phyloP scores from a whole-genome alignment of 2,888 invertebrate species.

The Ligdia adustata region DNA sequence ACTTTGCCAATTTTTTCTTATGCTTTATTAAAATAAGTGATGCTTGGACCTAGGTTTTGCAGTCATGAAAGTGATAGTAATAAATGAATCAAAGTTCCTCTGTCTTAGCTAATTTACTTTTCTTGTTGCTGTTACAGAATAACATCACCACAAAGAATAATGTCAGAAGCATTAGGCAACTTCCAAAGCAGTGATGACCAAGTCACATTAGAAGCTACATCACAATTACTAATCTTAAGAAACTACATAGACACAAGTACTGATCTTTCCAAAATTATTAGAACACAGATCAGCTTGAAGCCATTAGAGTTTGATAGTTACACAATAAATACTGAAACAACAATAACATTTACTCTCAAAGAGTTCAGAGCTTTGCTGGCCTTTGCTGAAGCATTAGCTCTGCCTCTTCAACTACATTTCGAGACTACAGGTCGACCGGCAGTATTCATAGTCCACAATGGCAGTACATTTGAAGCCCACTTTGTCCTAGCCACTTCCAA shows the following conservation, averaged over 20 bases:
- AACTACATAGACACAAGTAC: constrained; percentile 90
- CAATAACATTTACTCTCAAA: constrained; percentile 93
- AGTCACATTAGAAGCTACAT: constrained; percentile 89
- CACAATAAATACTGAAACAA: constrained; percentile 85
- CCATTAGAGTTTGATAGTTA: constrained; percentile 90
- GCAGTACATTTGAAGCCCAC: constrained; percentile 89
- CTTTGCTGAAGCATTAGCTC: constrained; percentile 90
- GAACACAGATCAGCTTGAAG: constrained; percentile 90
- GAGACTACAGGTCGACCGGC: constrained; percentile 91
- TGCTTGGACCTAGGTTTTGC: no score
- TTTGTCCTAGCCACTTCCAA: constrained; percentile 92
- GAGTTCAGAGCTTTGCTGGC: constrained; percentile 91
- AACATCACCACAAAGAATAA: constrained; percentile 85
- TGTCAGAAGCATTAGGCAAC: constrained; percentile 90
- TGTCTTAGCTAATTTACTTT: no score
- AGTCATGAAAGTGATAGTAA: no score
- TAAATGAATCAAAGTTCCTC: no score
- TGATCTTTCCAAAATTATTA: constrained; percentile 87
- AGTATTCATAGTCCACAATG: constrained; percentile 89
- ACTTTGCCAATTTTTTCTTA: no score
- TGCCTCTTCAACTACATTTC: constrained; percentile 89
- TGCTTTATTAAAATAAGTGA: no score
- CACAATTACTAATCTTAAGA: constrained; percentile 86
- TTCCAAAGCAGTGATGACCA: constrained; percentile 93
- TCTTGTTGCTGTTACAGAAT: constrained; percentile 71